Conservation (phyloP, 1,140 invertebrate species). For the Halyomorpha halys region DNA sequence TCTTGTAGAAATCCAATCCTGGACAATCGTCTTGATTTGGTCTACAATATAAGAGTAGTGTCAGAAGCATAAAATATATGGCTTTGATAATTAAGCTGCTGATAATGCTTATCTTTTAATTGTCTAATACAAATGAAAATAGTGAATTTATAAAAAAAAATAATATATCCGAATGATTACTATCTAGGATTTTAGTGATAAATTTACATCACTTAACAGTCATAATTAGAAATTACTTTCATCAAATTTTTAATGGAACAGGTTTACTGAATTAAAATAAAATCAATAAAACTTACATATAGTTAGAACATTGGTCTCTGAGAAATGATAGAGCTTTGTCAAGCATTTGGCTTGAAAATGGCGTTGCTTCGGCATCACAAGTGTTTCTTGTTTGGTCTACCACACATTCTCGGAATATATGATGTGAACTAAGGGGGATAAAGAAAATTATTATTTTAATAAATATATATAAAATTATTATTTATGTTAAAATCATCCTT, state of each 20-base stretch:
- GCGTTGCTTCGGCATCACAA: slow-evolving; percentile 41
- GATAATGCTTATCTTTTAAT: too few species aligned
- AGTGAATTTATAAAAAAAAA: too few species aligned
- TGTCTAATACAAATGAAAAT: too few species aligned
- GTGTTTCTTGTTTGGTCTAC: slow-evolving; percentile 41
- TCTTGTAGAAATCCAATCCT: slow-evolving; percentile 31
- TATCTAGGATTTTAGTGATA: too few species aligned
- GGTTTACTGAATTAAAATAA: too few species aligned
- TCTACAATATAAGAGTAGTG: slow-evolving; percentile 34
- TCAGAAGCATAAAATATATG: too few species aligned
- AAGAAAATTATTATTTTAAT: background rate
- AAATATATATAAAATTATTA: background rate
- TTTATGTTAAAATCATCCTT: too few species aligned
- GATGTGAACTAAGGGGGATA: slow-evolving; percentile 40
- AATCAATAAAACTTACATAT: slow-evolving; percentile 39
- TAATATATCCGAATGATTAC: too few species aligned
- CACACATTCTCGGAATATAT: slow-evolving; percentile 47
- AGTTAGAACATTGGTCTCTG: slow-evolving; percentile 47
- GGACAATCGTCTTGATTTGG: slow-evolving; percentile 42
- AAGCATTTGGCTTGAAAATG: slow-evolving; percentile 44
- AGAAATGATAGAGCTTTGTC: slow-evolving; percentile 48
- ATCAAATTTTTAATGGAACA: too few species aligned
- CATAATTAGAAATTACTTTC: too few species aligned
- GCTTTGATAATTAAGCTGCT: too few species aligned
- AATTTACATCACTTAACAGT: too few species aligned